phyloP scores from a whole-genome alignment of 2,797 vertebrate genomes.

The Ptychobarbus kaznakovi region DNA sequence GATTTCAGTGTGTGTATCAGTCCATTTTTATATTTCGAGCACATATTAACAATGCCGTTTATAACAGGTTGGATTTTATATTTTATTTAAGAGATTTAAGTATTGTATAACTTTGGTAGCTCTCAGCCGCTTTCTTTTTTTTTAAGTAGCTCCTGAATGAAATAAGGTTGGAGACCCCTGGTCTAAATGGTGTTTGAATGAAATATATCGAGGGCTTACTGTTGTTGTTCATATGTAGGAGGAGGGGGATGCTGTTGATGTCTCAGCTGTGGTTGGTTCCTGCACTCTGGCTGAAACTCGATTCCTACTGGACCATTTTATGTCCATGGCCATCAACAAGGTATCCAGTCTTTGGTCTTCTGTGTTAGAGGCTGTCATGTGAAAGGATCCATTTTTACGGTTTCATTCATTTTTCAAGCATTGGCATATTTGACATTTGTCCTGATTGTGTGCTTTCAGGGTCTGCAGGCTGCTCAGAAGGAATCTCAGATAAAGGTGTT shows the following conservation, averaged over 20 bases:
- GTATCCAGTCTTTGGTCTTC: conserved; percentile 69
- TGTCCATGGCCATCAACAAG: conserved; percentile 96
- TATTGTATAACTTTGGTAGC: no score
- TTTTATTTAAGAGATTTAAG: no score
- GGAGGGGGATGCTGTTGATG: conserved; percentile 91
- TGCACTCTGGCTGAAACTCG: conserved; percentile 93
- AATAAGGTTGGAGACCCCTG: no score
- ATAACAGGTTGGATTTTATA: no score
- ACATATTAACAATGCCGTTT: no score
- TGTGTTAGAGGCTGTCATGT: background rate
- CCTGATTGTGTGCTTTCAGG: conserved; percentile 73
- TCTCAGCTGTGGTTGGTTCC: conserved; percentile 90
- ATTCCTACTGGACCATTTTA: conserved; percentile 94
- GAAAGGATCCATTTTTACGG: background rate
- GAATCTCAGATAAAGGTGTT: conserved; percentile 98
- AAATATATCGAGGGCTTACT: background rate
- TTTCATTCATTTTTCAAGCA: background rate
- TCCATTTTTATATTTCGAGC: no score
- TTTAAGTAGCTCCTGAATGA: no score
- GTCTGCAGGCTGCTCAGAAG: conserved; percentile 94
- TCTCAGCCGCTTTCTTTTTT: no score
- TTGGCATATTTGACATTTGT: background rate
- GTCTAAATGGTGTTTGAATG: background rate
- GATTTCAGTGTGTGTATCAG: no score
- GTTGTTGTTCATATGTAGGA: conserved; percentile 77